A percentile compares a stretch with the other conserved stretches of the same genome.
Conservation (phyloP, 2,797 vertebrate genomes). For the Lepidocolaptes lacrymiger region DNA sequence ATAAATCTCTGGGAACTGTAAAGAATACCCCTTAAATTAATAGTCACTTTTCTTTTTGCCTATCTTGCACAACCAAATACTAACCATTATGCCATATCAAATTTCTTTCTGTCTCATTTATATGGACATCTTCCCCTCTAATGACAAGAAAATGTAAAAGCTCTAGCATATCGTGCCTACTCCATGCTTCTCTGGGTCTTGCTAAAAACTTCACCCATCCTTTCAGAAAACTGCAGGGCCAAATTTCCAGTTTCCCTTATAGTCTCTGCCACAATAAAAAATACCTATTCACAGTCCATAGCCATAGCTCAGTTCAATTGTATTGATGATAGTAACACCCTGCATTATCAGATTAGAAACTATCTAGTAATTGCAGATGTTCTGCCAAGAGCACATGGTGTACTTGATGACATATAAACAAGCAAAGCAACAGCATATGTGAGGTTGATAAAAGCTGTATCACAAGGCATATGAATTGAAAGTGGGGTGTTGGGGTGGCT, state of each 20-base stretch:
- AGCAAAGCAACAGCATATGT: not conserved
- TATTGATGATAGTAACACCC: not conserved
- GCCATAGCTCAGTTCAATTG: not conserved
- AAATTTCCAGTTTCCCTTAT: not conserved
- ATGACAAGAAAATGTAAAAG: not conserved
- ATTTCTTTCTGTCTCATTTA: not conserved
- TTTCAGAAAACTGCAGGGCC: not conserved
- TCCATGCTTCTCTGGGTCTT: not conserved
- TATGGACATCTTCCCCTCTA: not conserved
- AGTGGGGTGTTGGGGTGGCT: not conserved
- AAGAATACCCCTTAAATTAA: not conserved
- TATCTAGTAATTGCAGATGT: slow-evolving; percentile 52
- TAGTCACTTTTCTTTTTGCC: not conserved
- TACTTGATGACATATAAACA: slow-evolving; percentile 33
- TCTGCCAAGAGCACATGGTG: slow-evolving; percentile 31
- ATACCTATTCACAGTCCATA: not conserved
- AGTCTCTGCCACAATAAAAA: not conserved
- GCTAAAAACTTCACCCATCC: not conserved
- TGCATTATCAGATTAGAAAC: slow-evolving; percentile 7
- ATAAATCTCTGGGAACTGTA: not conserved
- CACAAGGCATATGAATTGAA: slow-evolving; percentile 7
- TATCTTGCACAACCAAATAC: not conserved
- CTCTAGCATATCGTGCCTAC: not conserved
- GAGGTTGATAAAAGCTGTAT: slow-evolving; percentile 44
- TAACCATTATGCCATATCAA: not conserved